Evolutionary conservation across 2,888 invertebrate genomes (phyloP), one percentile per base, ranked within the genome.

Genomic region (Hirtodrosophila histrioides): DNA sequence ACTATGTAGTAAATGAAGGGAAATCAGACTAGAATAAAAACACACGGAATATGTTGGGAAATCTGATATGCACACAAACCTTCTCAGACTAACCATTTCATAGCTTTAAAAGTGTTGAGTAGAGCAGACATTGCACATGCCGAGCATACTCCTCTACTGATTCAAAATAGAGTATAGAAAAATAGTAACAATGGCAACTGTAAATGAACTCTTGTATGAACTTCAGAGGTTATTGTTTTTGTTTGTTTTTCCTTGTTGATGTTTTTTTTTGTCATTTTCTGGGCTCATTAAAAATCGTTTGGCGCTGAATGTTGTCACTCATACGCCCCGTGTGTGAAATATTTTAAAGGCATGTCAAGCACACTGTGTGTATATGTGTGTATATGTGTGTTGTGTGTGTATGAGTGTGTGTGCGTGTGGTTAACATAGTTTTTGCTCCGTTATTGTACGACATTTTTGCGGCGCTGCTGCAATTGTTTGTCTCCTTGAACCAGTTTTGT

Each of bases 401-500:
- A 35, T 37, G 5, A 48, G 55, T 24, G 49, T 23, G 17, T 43
- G 55, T 48, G 43, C 40, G 64, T 58, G 55, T 58, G 53, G 63
- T 69, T 72, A 75, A 68, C 57, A 44, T 46, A 77, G 71, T 78
- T 77, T 66, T 69, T 73, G 53, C 40, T 49, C 57, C 49, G 35
- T 74, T 56, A 48, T 49, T 55, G 67, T 64, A 84, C 67, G 84
- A 84, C 86, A 82, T 75, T 86, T 80, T 65, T 81, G 72, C 66
- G 75, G 58, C 67, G 39, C 60, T 31, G 63, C 53, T 61, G 80
- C 84, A 77, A 78, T 81, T 86, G 82, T 64, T 75, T 86, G 78
- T 84, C 78, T 81, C 82, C 82, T 83, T 83, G 82, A 86, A 84
- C 87, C 85, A 83, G 78, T 84, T 83, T 73, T 35, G 53, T 51